Percentiles rank a stretch among this genome's conserved stretches.
These are phyloP conservation scores for Drosophila prosaltans DNA, from an alignment of 1,140 invertebrate genomes.

Conservation along the genomic window DNA sequence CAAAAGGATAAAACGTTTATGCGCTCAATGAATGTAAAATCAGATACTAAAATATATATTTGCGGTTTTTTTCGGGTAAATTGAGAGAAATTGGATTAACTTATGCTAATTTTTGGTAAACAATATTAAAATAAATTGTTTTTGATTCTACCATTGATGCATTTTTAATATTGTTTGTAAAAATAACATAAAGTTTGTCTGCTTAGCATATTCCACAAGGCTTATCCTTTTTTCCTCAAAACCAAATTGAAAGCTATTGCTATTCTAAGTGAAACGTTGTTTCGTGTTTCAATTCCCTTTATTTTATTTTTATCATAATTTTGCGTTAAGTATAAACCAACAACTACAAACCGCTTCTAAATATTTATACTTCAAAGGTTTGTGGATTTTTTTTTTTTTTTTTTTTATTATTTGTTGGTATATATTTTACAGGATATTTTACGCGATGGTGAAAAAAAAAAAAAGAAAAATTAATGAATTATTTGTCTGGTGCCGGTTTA, in stretches of 20 bases:
- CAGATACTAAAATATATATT: slow-evolving; percentile 35
- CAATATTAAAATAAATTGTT: not conserved
- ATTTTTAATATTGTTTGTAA: not conserved
- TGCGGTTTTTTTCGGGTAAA: not conserved
- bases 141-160: not conserved
- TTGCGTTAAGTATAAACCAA: slow-evolving; percentile 38
- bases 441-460: slow-evolving; percentile 36
- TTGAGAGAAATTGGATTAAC: not conserved
- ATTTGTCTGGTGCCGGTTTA: slow-evolving; percentile 62
- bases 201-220: not conserved
- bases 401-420: not conserved
- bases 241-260: too few species aligned
- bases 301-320: not conserved
- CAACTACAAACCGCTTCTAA: slow-evolving; percentile 7
- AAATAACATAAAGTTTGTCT: not conserved
- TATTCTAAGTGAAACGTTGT: too few species aligned
- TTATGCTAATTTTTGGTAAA: not conserved
- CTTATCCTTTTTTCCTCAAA: not conserved
- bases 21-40: slow-evolving; percentile 60
- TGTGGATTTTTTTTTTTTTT: not conserved
- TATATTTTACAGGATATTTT: slow-evolving; percentile 34
- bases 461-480: slow-evolving; percentile 62
- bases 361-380: slow-evolving; percentile 43
- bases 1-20: slow-evolving; percentile 49
- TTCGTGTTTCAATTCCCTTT: too few species aligned